Percentiles rank a stretch among this genome's conserved stretches.
Conservation (phyloP, 2,888 invertebrate species). For the Ectemnius lituratus region DNA sequence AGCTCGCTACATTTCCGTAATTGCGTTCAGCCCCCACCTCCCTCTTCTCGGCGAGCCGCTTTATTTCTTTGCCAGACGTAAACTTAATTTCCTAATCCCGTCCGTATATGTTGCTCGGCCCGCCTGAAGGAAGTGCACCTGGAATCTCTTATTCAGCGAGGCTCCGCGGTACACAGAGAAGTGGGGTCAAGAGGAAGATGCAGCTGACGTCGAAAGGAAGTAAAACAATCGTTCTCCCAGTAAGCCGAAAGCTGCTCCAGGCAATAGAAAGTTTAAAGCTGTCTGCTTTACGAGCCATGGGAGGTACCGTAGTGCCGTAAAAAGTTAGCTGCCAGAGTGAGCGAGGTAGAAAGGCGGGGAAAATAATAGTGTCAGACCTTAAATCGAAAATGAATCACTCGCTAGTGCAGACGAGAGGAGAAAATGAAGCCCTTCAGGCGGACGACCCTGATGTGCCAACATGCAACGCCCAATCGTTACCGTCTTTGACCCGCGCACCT, state of each 20-base stretch:
- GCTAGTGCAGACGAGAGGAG: conserved; percentile 2
- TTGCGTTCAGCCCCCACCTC: not conserved
- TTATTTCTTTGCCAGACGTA: conserved; percentile 1
- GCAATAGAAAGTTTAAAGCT: conserved; percentile 21
- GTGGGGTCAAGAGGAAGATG: not conserved
- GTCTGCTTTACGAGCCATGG: conserved; percentile 23
- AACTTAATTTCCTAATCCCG: conserved; percentile 1
- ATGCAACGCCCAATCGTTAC: conserved; percentile 37
- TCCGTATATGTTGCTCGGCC: not conserved
- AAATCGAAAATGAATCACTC: conserved; percentile 33
- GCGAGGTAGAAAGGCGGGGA: not conserved
- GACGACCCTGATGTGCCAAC: not conserved
- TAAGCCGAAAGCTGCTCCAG: not conserved
- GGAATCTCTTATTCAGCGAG: conserved; percentile 3
- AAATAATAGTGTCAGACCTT: not conserved
- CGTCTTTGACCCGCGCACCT: conserved; percentile 46
- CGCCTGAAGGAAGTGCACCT: not conserved
- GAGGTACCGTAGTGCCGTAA: conserved; percentile 17
- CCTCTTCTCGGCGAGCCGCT: not conserved
- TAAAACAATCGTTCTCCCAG: conserved; percentile 5
- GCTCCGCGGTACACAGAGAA: not conserved
- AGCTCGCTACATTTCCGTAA: conserved; percentile 7
- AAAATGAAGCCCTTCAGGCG: conserved; percentile 11
- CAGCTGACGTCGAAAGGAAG: not conserved
- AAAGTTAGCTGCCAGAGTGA: not conserved